Percentiles rank a stretch among this genome's conserved stretches.
Evolutionary conservation across 1,140 invertebrate species (phyloP).

Genomic region (Paracyclopina nana): DNA sequence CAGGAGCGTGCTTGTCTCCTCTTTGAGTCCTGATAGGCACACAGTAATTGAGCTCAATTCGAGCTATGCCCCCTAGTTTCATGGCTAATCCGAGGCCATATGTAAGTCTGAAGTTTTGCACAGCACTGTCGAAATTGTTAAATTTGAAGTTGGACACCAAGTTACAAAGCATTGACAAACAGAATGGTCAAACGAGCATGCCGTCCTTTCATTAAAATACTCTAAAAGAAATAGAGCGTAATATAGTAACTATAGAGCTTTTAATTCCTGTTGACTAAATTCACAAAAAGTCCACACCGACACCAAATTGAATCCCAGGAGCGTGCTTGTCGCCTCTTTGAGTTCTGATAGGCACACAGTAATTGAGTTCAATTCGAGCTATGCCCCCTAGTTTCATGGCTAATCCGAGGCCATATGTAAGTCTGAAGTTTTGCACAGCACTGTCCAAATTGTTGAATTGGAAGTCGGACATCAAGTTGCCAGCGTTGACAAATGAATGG

Average conservation of each 20-base stretch:
- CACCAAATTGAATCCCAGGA: slow-evolving; percentile 44
- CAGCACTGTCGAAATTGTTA: slow-evolving; percentile 14
- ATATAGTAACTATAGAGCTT: no score
- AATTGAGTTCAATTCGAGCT: slow-evolving; percentile 67
- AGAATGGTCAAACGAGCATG: no score
- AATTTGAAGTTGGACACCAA: no score
- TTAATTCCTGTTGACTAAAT: no score
- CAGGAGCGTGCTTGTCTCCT: slow-evolving; percentile 33
- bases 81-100: slow-evolving; percentile 54
- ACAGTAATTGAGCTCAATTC: slow-evolving; percentile 69
- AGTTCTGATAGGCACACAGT: slow-evolving; percentile 42
- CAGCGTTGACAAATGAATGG: slow-evolving; percentile 63
- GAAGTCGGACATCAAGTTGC: slow-evolving; percentile 37
- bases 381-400: slow-evolving; percentile 49
- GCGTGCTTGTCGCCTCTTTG: slow-evolving; percentile 32
- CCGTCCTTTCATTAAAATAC: no score
- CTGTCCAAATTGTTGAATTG: slow-evolving; percentile 24
- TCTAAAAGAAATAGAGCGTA: no score
- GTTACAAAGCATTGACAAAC: no score
- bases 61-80: slow-evolving; percentile 47
- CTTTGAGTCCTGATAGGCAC: slow-evolving; percentile 36
- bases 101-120: slow-evolving; percentile 31
- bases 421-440: slow-evolving; percentile 25
- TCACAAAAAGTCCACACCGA: slow-evolving; percentile 46
- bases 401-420: slow-evolving; percentile 49